Conservation (phyloP, 2,888 invertebrate species). For the Chelonus formosanus region DNA sequence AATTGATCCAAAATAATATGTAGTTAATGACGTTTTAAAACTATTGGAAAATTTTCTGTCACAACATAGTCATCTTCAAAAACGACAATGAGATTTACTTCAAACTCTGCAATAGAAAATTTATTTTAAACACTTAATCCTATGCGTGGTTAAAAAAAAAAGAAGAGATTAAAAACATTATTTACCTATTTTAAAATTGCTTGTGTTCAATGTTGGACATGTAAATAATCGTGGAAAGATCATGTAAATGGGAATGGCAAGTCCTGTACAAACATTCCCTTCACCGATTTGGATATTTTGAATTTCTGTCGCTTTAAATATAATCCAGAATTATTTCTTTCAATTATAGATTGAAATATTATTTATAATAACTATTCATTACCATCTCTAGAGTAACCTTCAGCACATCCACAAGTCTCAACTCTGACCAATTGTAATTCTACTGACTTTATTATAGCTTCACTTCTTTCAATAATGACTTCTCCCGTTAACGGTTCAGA, state of each 20-base stretch:
- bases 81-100: slow-evolving; percentile 89
- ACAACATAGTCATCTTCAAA: slow-evolving; percentile 94
- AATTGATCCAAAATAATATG: not conserved
- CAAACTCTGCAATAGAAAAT: slow-evolving; percentile 81
- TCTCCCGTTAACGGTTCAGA: slow-evolving; percentile 89
- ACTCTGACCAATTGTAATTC: slow-evolving; percentile 94
- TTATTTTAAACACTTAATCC: too few species aligned
- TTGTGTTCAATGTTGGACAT: slow-evolving; percentile 89
- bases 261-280: slow-evolving; percentile 84
- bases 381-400: slow-evolving; percentile 93
- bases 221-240: slow-evolving; percentile 94
- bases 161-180: slow-evolving; percentile 48
- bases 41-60: slow-evolving; percentile 92
- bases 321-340: not conserved
- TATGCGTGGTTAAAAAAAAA: too few species aligned
- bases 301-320: slow-evolving; percentile 87
- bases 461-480: slow-evolving; percentile 82
- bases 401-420: slow-evolving; percentile 93
- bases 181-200: slow-evolving; percentile 93
- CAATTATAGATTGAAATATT: slow-evolving; percentile 15
- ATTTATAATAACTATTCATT: slow-evolving; percentile 38
- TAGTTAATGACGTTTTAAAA: slow-evolving; percentile 67
- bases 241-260: slow-evolving; percentile 93
- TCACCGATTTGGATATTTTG: slow-evolving; percentile 98
- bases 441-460: slow-evolving; percentile 86